Conservation (phyloP, 2,888 invertebrate genomes). For the Pheosia tremula region DNA sequence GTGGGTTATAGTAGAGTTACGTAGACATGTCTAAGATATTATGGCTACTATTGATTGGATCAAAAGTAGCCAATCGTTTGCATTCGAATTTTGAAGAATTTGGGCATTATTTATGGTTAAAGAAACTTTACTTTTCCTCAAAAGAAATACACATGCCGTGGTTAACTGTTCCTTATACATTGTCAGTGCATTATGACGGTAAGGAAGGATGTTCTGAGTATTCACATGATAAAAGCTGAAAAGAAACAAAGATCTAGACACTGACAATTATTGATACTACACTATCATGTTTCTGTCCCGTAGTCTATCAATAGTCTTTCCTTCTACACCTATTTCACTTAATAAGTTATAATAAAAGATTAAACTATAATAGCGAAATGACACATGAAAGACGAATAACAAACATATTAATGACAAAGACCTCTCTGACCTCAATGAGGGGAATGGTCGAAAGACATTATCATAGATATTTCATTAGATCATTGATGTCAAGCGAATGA, state of each 20-base stretch:
- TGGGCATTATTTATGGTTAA: too few relatives aligned
- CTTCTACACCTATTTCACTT: neutral
- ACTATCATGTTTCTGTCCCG: neutral
- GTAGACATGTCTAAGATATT: constrained; percentile 6
- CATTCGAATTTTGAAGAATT: neutral
- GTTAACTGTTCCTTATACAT: neutral
- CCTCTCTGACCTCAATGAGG: neutral
- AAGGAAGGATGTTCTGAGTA: neutral
- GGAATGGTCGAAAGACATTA: constrained; percentile 9
- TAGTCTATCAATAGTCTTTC: neutral
- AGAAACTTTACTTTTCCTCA: too few relatives aligned
- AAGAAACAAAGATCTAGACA: neutral
- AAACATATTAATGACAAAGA: constrained; percentile 11
- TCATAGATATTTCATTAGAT: constrained; percentile 30
- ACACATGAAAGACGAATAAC: constrained; percentile 6
- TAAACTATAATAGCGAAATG: neutral
- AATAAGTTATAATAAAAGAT: too few relatives aligned
- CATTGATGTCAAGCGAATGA: constrained; percentile 15
- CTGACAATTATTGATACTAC: neutral
- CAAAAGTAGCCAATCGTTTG: neutral
- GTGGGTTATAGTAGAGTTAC: constrained; percentile 13
- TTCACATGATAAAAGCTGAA: neutral
- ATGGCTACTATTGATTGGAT: neutral
- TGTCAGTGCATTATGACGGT: too few relatives aligned
- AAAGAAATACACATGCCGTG: too few relatives aligned